A percentile compares a stretch with the other conserved stretches of the same genome.
These are phyloP conservation scores for Nesogale talazaci DNA, from an alignment of 2,113 vertebrate genomes.

Conservation along the genomic window DNA sequence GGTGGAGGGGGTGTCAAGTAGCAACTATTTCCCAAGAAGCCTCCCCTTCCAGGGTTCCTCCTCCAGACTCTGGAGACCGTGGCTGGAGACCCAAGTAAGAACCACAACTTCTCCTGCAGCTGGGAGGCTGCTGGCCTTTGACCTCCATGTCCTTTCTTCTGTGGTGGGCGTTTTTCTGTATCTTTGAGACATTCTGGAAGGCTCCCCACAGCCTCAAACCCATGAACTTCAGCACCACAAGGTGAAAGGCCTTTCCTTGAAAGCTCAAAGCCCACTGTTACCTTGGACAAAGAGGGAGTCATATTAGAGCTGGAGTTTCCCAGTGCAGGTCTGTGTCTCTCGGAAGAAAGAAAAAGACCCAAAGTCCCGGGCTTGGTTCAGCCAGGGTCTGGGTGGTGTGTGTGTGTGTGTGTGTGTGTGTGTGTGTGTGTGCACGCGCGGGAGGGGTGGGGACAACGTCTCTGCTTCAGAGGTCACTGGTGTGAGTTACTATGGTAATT, in stretches of 20 bases:
- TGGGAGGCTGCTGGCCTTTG: slow-evolving; percentile 42
- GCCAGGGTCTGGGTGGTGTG: too few relatives aligned
- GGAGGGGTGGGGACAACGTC: too few relatives aligned
- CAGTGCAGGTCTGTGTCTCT: slow-evolving; percentile 83
- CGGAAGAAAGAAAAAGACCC: slow-evolving; percentile 87
- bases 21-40: neutral
- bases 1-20: neutral
- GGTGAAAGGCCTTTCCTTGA: slow-evolving; percentile 84
- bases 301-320: slow-evolving; percentile 74
- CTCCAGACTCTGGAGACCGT: neutral
- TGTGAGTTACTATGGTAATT: slow-evolving; percentile 99
- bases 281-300: slow-evolving; percentile 81
- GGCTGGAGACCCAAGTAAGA: neutral
- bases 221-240: slow-evolving; percentile 82
- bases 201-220: slow-evolving; percentile 81
- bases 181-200: slow-evolving; percentile 61
- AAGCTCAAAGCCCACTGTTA: slow-evolving; percentile 81
- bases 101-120: neutral
- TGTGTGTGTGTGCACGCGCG: too few relatives aligned
- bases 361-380: slow-evolving; percentile 87
- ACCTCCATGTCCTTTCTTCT: slow-evolving; percentile 8
- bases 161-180: neutral
- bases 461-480: slow-evolving; percentile 89
- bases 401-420: too few relatives aligned
- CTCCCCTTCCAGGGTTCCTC: neutral